Evolutionary conservation across 2,888 invertebrate genomes (phyloP).

Genomic region (Galerucella pusilla): DNA sequence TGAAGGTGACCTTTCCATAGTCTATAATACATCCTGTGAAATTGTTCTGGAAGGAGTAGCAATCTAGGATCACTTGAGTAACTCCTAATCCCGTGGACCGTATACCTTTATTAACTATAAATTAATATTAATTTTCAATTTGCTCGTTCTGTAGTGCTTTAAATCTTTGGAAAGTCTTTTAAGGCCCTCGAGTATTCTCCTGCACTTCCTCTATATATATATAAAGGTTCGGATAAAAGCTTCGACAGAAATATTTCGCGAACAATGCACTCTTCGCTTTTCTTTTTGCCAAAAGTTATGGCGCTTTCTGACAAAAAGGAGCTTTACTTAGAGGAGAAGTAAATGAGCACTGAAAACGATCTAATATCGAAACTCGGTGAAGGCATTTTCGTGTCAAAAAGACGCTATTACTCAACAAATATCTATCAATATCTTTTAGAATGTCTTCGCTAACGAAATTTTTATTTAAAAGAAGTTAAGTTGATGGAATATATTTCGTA

Average conservation of each 20-base stretch:
- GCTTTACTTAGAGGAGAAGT: conserved; percentile 21
- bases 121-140: conserved; percentile 19
- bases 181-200: conserved; percentile 24
- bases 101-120: conserved; percentile 16
- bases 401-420: background rate
- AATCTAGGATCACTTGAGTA: background rate
- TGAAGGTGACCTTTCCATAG: background rate
- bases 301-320: conserved; percentile 17
- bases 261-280: conserved; percentile 18
- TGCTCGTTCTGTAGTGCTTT: conserved; percentile 3
- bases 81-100: background rate
- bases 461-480: background rate
- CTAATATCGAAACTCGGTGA: conserved; percentile 11
- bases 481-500: no score
- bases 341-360: conserved; percentile 30
- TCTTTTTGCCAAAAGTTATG: conserved; percentile 18
- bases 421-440: background rate
- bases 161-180: conserved; percentile 10
- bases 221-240: conserved; percentile 30
- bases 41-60: background rate
- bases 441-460: background rate
- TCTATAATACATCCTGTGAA: background rate
- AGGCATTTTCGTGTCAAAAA: conserved; percentile 15
- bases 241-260: conserved; percentile 28
- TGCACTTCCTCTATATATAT: conserved; percentile 16